Evolutionary conservation across 2,888 invertebrate species (phyloP).

Genomic region (Portevinia maculata): DNA sequence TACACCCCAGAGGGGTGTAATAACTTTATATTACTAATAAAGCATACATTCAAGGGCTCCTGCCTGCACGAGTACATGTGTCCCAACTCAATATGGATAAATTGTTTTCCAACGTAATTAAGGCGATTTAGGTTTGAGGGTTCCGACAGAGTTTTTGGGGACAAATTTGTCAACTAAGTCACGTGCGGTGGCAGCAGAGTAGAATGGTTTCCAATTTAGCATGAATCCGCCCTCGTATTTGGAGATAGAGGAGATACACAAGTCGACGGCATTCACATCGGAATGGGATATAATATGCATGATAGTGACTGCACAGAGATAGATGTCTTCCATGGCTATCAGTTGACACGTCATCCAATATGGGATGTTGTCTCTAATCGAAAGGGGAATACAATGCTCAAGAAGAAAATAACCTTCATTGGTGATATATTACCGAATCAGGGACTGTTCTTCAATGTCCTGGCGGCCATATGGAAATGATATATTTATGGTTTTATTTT

Average conservation of each 20-base stretch:
- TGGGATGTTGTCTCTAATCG: slow-evolving; percentile 58
- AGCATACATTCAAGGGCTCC: slow-evolving; percentile 21
- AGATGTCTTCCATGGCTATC: slow-evolving; percentile 70
- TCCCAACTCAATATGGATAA: slow-evolving; percentile 46
- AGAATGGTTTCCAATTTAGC: slow-evolving; percentile 72
- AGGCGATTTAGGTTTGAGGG: slow-evolving; percentile 53
- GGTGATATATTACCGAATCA: slow-evolving; percentile 72
- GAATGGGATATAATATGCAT: slow-evolving; percentile 42
- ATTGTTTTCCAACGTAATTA: slow-evolving; percentile 73
- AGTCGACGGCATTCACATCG: slow-evolving; percentile 23
- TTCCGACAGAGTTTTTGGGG: slow-evolving; percentile 60
- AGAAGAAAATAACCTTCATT: slow-evolving; percentile 64
- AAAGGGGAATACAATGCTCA: slow-evolving; percentile 45
- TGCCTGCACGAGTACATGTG: slow-evolving; percentile 27
- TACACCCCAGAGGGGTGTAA: slow-evolving; percentile 39
- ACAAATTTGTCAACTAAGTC: slow-evolving; percentile 72
- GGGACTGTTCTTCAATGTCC: slow-evolving; percentile 70
- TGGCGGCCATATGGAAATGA: slow-evolving; percentile 72
- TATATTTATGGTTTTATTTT: slow-evolving; percentile 74
- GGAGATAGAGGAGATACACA: slow-evolving; percentile 38
- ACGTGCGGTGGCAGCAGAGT: slow-evolving; percentile 63
- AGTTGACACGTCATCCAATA: slow-evolving; percentile 71
- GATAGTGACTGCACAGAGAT: slow-evolving; percentile 57
- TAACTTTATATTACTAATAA: slow-evolving; percentile 52
- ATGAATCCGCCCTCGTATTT: slow-evolving; percentile 69